Base-by-base conservation (phyloP, 2,888 invertebrate genomes). In the Morpho deidamia region DNA sequence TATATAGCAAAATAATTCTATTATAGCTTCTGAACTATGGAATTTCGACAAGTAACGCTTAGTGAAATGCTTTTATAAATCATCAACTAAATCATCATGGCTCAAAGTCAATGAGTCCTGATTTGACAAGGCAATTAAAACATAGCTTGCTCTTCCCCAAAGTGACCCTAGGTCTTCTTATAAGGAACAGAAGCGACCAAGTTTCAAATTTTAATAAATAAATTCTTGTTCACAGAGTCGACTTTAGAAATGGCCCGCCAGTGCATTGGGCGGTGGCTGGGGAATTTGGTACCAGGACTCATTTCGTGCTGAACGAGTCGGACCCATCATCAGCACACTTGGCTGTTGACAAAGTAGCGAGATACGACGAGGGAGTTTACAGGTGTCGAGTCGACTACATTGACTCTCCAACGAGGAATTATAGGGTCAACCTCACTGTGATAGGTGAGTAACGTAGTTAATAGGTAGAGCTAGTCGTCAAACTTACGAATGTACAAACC, bases 341-440 rank as follows among this genome's bases (percentile, higher is more conserved):
- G 43, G 93, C 93, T 63, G 93, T 96, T 64, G 92, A 93, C 70
- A 92, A 93, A 68, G 94, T 95, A 55, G 92, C 92, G 53, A 80
- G 90, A 42, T 91, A 92, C 32, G 97, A 97, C 69, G 95, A 96
- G 67, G 97, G 97, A 3, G 84, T 95, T 40, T 97, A 96, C 79
- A 91, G 97, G 54, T 97, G 97, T 78, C 91, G 97, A 65, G 95
- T 97, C 63, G 97, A 97, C 87, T 97, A 96, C 74, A 92, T 94
- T 58, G 94, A 96, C 80, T 95, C 96, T 0, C 97, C 97, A 0
- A 97, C 97, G 0, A 92, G 95, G 69, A 97, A 97, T 81, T 96
- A 94, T 72, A 92, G 93, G 71, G 94, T 96, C 71, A 96, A 96
- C 76, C 91, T 97, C 66, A 96, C 95, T 66, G 93, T 97, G 75